Evolutionary conservation across 2,113 vertebrate species (phyloP), one percentile per base, ranked within the genome.

Genomic region (Poecile atricapillus): DNA sequence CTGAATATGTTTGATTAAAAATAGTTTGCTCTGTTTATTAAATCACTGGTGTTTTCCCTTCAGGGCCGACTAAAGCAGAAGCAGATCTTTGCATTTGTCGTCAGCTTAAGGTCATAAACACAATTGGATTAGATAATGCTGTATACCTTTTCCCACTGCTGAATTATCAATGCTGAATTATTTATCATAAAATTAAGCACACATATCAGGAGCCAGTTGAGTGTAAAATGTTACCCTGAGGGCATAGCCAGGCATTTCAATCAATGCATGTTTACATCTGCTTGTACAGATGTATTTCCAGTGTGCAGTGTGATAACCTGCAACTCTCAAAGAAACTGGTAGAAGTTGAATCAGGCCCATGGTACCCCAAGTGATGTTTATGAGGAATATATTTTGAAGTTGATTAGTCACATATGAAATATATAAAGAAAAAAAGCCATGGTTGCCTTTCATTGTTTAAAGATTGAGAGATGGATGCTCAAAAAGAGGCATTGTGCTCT

Each of bases 11-110:
- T 93, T 95, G 84, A 70, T 89, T 92, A 89, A 96, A 95, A 95
- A 87, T 95, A 87, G 67, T 68, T 73, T 89, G 23, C 41, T 94
- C 50, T 87, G 49, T 94, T 93, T 88, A 31, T 91, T 73, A 92
- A 95, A 83, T 95, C 46, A 71, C 41, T 82, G 22, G 15, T 85
- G 6, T 78, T 91, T 95, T 95, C 24, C 73, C 69, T 89, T 64
- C 27, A 90, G 92, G 79, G 46, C 23, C 18, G 75, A 18, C 28
- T 71, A 53, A 89, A 89, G 23, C 44, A 73, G 77, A 47, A 74
- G 44, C 60, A 87, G 50, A 52, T 74, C 65, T 74, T 81, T 92
- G 43, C 3, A 3, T 67, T 91, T 90, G 52, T 67, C 28, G 25
- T 85, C 47, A 86, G 24, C 3, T 91, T 94, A 86, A 87, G 33